Percentiles rank a stretch among this genome's conserved stretches.
phyloP scores from a whole-genome alignment of 2,888 invertebrate genomes.

The Venustoraphidia nigricollis region DNA sequence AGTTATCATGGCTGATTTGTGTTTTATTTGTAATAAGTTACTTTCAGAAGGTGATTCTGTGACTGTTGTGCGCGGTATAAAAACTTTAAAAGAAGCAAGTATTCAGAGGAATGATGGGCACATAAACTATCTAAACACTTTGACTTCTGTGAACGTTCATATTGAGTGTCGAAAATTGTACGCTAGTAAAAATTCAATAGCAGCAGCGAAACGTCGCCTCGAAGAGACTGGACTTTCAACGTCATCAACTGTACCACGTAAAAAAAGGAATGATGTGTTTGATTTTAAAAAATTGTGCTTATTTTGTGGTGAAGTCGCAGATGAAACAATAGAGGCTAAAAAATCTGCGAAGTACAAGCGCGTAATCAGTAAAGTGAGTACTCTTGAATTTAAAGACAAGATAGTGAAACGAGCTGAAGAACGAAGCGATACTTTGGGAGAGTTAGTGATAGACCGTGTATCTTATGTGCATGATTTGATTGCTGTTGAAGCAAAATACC shows the following conservation, averaged over 20 bases:
- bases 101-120: slow-evolving; percentile 2
- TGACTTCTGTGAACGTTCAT: slow-evolving; percentile 2
- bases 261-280: slow-evolving; percentile 9
- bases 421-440: slow-evolving; percentile 18
- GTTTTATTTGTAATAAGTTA: too few species aligned
- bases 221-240: slow-evolving; percentile 7
- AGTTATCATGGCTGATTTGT: too few species aligned
- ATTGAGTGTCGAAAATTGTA: slow-evolving; percentile 7
- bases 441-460: slow-evolving; percentile 18
- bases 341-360: slow-evolving; percentile 18
- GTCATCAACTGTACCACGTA: slow-evolving; percentile 4
- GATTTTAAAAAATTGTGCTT: slow-evolving; percentile 19
- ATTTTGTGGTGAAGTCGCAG: slow-evolving; percentile 20
- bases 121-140: slow-evolving; percentile 2
- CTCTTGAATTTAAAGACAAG: slow-evolving; percentile 18
- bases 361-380: slow-evolving; percentile 18
- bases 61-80: too few species aligned
- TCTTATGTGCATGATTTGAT: slow-evolving; percentile 14
- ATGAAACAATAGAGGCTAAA: slow-evolving; percentile 14
- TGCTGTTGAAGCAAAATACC: slow-evolving; percentile 19
- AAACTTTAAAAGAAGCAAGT: too few species aligned
- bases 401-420: slow-evolving; percentile 18
- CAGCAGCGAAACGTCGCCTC: slow-evolving; percentile 10
- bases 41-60: too few species aligned
- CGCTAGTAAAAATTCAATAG: slow-evolving; percentile 9